Evolutionary conservation across 2,113 vertebrate species (phyloP), one percentile per base, ranked within the genome.

Genomic region (Leucoraja erinaceus): DNA sequence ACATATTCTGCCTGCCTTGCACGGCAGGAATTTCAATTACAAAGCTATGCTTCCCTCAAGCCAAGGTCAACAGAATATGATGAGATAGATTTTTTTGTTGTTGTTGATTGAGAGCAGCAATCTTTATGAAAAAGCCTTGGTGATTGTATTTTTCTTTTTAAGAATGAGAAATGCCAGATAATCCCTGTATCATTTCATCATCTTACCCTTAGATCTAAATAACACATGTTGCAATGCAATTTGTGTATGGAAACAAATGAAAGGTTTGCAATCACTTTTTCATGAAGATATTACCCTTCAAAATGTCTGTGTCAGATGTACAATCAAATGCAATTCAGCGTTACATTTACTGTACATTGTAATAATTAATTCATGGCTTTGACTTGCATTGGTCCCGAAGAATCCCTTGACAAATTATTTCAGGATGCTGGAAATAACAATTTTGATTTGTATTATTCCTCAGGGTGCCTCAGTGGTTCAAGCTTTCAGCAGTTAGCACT

Each of bases 371-470:
- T 63, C 83, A 88, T 66, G 14, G n/a, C 20, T 61, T 28, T 86
- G 83, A 66, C 59, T 88, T 88, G 56, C 59, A 66, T 16, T 88
- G 83, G 83, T 63, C 61, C 31, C 59, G 16, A 66, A 88, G 83
- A 66, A 63, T 66, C n/a, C 83, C 83, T 88, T 88, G 28, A 63
- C 61, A n/a, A 61, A 88, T 88, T n/a, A 25, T 88, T 88, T 88
- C 83, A 88, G 12, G 14, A 1, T 28, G 56, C n/a, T 88, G 83
- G 5, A 88, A 66, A 63, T 88, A 31, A 88, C 59, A 88, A 16
- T 88, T 88, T 18, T 88, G 83, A 66, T 88, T 66, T 63, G n/a
- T 63, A 88, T 31, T 88, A 63, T 88, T 88, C 83, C 59, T 88
- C 83, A 88, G 83, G 81, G 83, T 88, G 12, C 59, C 83, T 31